phyloP scores from a whole-genome alignment of 2,113 vertebrate genomes.

The Hippocampus abdominalis region DNA sequence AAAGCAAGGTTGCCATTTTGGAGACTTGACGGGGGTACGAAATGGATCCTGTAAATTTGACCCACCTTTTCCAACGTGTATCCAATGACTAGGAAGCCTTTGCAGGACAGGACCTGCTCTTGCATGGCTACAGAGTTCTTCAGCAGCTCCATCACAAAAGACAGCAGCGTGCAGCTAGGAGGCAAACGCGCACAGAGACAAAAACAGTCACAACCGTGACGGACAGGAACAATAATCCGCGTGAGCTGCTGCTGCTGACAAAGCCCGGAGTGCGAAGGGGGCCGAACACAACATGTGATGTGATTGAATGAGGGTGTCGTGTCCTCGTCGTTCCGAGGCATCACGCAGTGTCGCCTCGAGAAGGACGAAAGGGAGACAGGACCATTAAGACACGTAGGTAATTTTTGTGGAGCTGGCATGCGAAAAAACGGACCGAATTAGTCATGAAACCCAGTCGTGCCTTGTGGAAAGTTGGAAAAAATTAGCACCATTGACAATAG shows the following conservation, averaged over 20 bases:
- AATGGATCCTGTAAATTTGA: background rate
- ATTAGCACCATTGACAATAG: background rate
- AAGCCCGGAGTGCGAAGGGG: slow-evolving; percentile 45
- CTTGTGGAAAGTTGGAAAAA: background rate
- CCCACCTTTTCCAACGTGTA: slow-evolving; percentile 95
- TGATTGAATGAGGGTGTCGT: slow-evolving; percentile 59
- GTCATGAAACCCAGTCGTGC: background rate
- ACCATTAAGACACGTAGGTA: background rate
- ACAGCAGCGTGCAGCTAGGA: slow-evolving; percentile 88
- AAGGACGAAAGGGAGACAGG: slow-evolving; percentile 5
- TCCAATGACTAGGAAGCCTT: slow-evolving; percentile 97
- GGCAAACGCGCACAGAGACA: slow-evolving; percentile 19
- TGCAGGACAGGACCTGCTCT: slow-evolving; percentile 95
- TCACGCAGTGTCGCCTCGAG: slow-evolving; percentile 42
- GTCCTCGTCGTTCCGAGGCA: slow-evolving; percentile 36
- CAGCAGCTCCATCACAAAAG: slow-evolving; percentile 96
- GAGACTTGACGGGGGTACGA: too few species aligned
- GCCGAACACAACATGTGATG: slow-evolving; percentile 43
- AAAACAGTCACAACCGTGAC: slow-evolving; percentile 20
- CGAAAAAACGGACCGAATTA: background rate
- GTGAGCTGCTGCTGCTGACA: slow-evolving; percentile 55
- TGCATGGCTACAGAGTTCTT: slow-evolving; percentile 98
- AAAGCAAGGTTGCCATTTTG: too few species aligned
- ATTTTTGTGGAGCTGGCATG: background rate
- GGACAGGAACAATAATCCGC: slow-evolving; percentile 47